Base-by-base conservation (phyloP, 2,888 invertebrate species). In the Noctuana brunneofusca region DNA sequence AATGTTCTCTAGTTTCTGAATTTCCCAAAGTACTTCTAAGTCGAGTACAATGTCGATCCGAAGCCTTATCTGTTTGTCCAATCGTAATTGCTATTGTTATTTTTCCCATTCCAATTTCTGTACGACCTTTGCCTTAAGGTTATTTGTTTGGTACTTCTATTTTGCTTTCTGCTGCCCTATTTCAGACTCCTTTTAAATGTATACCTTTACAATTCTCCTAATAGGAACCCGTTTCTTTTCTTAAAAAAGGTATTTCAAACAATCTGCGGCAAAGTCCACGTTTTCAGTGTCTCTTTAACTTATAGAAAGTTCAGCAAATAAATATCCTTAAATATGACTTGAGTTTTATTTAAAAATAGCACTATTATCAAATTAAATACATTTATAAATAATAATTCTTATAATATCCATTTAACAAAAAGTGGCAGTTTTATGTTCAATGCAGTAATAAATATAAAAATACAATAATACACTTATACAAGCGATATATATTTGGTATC, bases 61-160 rank as follows among this genome's bases (percentile, higher is more conserved):
- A 59, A 63, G 59, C 63, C 64, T 65, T 69, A 68, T 69, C 66
- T 64, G 55, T 57, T 65, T 56, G 63, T 63, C 46, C 57, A 58
- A 65, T 64, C 64, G 64, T 64, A 68, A 69, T 69, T 66, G 65
- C 64, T 60, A 63, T 50, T 56, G 56, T 56, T 49, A 63, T 63
- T 63, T 56, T 56, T 63, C 49, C 49, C 49, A 49, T 55, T 50
- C 32, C 63, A 56, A 43, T 50, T 48, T 18, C 49, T 62, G 18
- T 49, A 55, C 48, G 22, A 30, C 41, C 30, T 27, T 60, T 35
- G 18, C 11, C 32, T 54, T 20, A 48, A 54, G 49, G 20, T 50
- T 62, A 30, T 62, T 62, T 62, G 60, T 55, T 27, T 12, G 27
- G 18, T 35, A 49, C 16, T 30, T 49, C 30, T 16, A 9, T 57